Evolutionary conservation across 2,888 invertebrate genomes (phyloP).

Genomic region (Cephalotes varians): DNA sequence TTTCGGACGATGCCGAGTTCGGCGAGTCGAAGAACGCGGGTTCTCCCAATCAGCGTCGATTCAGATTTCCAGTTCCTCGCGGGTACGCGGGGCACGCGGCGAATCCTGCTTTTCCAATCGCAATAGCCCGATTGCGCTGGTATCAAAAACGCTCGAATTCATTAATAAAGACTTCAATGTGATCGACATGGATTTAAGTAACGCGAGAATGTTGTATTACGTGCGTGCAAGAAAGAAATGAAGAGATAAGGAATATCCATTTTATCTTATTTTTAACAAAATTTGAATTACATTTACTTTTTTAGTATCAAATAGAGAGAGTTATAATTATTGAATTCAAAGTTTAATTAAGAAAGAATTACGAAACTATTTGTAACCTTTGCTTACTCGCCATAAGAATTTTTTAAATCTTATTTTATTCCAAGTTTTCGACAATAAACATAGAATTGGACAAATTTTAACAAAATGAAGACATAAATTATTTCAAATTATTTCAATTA

Average conservation of each 20-base stretch:
- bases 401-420: neutral
- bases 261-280: neutral
- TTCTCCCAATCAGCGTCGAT: slow-evolving; percentile 74
- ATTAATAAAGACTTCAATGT: slow-evolving; percentile 82
- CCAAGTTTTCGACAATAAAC: neutral
- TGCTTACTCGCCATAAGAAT: neutral
- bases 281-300: neutral
- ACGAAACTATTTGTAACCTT: neutral
- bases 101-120: slow-evolving; percentile 66
- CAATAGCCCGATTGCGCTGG: neutral
- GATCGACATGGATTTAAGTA: slow-evolving; percentile 37
- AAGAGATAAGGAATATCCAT: neutral
- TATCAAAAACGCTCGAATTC: slow-evolving; percentile 63
- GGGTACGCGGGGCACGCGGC: slow-evolving; percentile 24
- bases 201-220: slow-evolving; percentile 74
- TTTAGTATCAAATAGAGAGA: neutral
- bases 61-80: slow-evolving; percentile 71
- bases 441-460: neutral
- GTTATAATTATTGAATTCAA: neutral
- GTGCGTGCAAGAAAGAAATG: neutral
- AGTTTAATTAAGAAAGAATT: neutral
- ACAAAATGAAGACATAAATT: neutral
- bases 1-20: slow-evolving; percentile 70
- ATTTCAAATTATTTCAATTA: neutral
- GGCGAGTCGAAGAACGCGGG: slow-evolving; percentile 76